A percentile compares a stretch with the other conserved stretches of the same genome.
Evolutionary conservation across 2,113 vertebrate genomes (phyloP).

Genomic region (Alexandromys fortis): DNA sequence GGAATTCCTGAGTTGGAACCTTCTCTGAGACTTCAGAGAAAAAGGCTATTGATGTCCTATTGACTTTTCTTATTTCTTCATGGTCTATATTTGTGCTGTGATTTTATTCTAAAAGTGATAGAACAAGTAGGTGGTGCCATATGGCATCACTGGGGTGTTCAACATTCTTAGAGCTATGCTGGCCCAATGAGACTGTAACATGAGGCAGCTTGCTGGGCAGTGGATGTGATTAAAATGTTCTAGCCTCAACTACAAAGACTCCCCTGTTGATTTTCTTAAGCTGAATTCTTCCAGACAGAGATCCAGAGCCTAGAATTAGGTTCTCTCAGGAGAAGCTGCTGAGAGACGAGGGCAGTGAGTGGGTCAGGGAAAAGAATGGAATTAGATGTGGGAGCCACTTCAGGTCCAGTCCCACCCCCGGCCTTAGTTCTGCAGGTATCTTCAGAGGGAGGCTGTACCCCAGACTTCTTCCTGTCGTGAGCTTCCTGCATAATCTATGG

Average conservation of each 20-base stretch:
- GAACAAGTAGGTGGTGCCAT: conserved; percentile 28
- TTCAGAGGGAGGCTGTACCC: background rate
- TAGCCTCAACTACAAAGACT: background rate
- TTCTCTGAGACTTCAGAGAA: conserved; percentile 44
- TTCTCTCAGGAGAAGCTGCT: background rate
- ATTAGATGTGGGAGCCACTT: background rate
- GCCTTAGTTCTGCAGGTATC: background rate
- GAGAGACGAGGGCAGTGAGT: background rate
- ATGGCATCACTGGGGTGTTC: background rate
- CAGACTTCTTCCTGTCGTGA: background rate
- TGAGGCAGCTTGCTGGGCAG: background rate
- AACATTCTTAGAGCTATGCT: background rate
- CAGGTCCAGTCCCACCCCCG: background rate
- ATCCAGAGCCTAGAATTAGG: background rate
- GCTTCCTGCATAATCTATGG: background rate
- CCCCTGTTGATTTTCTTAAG: background rate
- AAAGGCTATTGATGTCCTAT: conserved; percentile 46
- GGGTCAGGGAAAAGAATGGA: background rate
- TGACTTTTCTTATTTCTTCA: background rate
- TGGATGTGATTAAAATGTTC: background rate
- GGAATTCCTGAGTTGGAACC: conserved; percentile 16
- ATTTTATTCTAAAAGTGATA: conserved; percentile 30
- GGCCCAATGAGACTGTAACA: background rate
- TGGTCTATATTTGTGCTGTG: background rate
- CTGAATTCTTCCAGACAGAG: background rate